phyloP scores from a whole-genome alignment of 2,888 invertebrate genomes.

The Agrotis clavis region DNA sequence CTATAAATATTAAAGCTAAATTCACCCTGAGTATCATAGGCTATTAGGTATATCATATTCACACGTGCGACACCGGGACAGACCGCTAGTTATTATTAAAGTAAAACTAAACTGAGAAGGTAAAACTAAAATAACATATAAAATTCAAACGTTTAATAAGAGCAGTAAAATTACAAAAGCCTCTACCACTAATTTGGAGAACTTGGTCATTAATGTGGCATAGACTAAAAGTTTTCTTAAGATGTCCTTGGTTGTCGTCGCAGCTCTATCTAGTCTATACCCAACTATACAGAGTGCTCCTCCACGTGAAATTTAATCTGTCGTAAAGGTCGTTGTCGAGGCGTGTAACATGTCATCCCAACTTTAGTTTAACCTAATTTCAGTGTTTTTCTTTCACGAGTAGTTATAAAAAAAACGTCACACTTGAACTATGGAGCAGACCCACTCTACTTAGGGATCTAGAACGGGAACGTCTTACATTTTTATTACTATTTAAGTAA shows the following conservation, averaged over 20 bases:
- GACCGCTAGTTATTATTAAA: not conserved
- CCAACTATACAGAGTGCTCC: not conserved
- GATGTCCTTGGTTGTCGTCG: not conserved
- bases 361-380: slow-evolving; percentile 25
- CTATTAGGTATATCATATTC: too few species aligned
- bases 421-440: slow-evolving; percentile 24
- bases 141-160: slow-evolving; percentile 7
- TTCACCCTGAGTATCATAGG: too few species aligned
- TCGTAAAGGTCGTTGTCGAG: slow-evolving; percentile 10
- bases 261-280: not conserved
- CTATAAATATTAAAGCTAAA: too few species aligned
- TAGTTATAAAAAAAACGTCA: slow-evolving; percentile 22
- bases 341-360: slow-evolving; percentile 13
- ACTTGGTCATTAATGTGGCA: slow-evolving; percentile 5
- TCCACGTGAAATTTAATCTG: slow-evolving; percentile 30
- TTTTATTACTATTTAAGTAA: slow-evolving; percentile 28
- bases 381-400: slow-evolving; percentile 1
- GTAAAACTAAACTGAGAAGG: not conserved
- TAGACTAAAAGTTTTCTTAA: not conserved
- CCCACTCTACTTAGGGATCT: slow-evolving; percentile 22
- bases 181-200: not conserved
- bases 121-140: slow-evolving; percentile 9
- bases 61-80: too few species aligned
- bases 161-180: not conserved
- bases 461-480: slow-evolving; percentile 32